A percentile compares a stretch with the other conserved stretches of the same genome.
Evolutionary conservation across 2,888 invertebrate species (phyloP).

Genomic region (Adelphocoris suturalis): DNA sequence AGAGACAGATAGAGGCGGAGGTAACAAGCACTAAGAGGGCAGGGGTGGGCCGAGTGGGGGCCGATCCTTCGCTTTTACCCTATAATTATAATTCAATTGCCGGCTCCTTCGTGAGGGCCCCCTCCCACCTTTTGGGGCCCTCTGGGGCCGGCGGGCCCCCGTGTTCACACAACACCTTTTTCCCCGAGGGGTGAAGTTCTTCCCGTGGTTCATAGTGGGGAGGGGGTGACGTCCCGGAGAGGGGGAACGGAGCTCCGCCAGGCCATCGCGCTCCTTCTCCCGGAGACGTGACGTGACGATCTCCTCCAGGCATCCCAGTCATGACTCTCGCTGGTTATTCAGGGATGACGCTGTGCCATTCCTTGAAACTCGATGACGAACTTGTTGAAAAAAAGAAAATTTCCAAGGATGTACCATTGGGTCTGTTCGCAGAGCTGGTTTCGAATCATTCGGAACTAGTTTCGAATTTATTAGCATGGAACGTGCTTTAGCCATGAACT

Average conservation of each 20-base stretch:
- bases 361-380: background rate
- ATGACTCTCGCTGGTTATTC: background rate
- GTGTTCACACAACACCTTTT: conserved; percentile 58
- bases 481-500: too few species aligned
- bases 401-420: too few species aligned
- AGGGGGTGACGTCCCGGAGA: background rate
- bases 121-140: conserved; percentile 32
- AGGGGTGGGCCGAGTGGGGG: conserved; percentile 27
- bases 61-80: conserved; percentile 45
- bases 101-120: conserved; percentile 59
- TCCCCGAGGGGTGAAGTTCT: conserved; percentile 1
- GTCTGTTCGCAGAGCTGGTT: too few species aligned
- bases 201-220: background rate
- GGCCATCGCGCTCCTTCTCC: background rate
- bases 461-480: too few species aligned
- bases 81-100: conserved; percentile 66
- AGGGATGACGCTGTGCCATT: background rate
- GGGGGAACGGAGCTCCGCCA: background rate
- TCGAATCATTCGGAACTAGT: too few species aligned
- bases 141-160: conserved; percentile 5
- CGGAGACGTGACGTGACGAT: background rate
- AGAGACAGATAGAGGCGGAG: conserved; percentile 16
- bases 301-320: background rate
- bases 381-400: background rate
- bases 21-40: conserved; percentile 13